Conservation (phyloP, 2,113 vertebrate species). For the Sapayoa aenigma region DNA sequence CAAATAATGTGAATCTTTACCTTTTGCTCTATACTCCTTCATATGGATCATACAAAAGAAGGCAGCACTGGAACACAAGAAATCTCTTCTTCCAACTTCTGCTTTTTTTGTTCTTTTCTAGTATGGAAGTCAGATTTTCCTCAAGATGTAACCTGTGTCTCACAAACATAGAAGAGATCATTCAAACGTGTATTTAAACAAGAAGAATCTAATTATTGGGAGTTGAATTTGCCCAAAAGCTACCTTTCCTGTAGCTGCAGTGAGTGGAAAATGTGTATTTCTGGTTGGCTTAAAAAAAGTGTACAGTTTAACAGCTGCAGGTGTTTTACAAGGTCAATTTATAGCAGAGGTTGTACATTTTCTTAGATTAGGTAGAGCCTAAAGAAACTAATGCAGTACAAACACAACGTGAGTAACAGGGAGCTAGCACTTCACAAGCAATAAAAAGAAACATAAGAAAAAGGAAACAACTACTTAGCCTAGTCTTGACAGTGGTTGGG, state of each 20-base stretch:
- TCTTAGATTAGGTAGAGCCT: neutral
- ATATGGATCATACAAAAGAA: neutral
- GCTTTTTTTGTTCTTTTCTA: neutral
- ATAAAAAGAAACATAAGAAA: neutral
- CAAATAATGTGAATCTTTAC: neutral
- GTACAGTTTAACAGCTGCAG: neutral
- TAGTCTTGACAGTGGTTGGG: neutral
- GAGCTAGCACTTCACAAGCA: neutral
- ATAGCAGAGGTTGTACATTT: neutral
- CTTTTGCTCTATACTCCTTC: neutral
- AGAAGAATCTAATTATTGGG: neutral
- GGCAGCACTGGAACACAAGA: neutral
- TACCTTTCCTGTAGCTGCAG: neutral
- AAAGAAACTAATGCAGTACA: neutral
- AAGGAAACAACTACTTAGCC: neutral
- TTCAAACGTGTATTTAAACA: neutral
- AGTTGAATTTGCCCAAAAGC: neutral
- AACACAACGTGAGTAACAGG: neutral
- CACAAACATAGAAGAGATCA: neutral
- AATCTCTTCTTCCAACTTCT: neutral
- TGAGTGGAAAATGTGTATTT: neutral
- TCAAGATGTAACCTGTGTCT: neutral
- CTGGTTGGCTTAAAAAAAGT: neutral
- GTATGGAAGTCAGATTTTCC: neutral
- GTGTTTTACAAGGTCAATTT: neutral